Base-by-base conservation (phyloP, 2,113 vertebrate genomes). In the Grammatotria lemairii region DNA sequence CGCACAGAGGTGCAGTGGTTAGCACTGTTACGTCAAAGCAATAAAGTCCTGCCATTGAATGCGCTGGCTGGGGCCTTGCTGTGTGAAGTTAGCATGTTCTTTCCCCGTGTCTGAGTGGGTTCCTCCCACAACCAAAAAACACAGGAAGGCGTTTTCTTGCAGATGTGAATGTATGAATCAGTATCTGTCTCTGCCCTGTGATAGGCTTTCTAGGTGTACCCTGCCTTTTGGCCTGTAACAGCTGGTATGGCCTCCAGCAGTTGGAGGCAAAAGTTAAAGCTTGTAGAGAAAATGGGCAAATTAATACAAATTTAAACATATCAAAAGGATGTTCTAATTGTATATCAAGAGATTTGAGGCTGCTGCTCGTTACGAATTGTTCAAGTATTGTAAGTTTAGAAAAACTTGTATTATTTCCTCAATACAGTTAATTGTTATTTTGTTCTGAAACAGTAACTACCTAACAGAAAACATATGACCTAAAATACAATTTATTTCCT, bases 401-500 rank as follows among this genome's bases (percentile, higher is more conserved):
- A 28, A 49, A 31, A 31, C 6, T 19, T 49, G 23, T 19, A 49
- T 12, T 28, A 47, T 78, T 78, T 78, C 16, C 26, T 78, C 70
- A 49, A 6, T 49, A 8, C 26, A 78, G 70, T 49, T 47, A 47
- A 10, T 26, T 47, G 68, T 75, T 47, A 47, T 45, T 75, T 75
- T 75, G 40, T 47, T 75, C 70, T 73, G 23, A 73, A 73, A 73
- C 40, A 75, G 23, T 47, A 47, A 17, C 40, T 47, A 28, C 68
- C 14, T 45, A 26, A 75, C 23, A 75, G 68, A 47, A 75, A 75
- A 47, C 4, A 28, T 47, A 28, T 28, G 40, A 47, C 2, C 68
- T 42, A 75, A 75, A 28, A 47, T 75, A 47, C 14, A 45, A 7
- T 73, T 73, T 47, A 11, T 73, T 73, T 99, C 99, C 96, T 98